Evolutionary conservation across 2,113 vertebrate species (phyloP).

Genomic region (Clarias gariepinus): DNA sequence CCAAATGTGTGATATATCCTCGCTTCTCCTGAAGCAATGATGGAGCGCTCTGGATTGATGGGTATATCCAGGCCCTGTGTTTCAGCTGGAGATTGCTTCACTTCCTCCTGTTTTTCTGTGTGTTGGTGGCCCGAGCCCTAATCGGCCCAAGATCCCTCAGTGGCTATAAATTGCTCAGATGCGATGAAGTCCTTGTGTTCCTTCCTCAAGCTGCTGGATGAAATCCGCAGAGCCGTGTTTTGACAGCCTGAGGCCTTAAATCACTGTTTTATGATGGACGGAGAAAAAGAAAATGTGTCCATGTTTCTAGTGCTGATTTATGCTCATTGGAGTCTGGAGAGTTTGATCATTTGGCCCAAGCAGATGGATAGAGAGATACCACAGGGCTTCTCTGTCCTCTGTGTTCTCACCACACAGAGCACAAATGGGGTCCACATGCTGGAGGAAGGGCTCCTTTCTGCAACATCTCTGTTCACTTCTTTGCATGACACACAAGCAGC

Average conservation of each 20-base stretch:
- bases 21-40: slow-evolving; percentile 81
- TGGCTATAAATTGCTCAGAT: slow-evolving; percentile 86
- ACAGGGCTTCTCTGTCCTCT: slow-evolving; percentile 70
- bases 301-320: slow-evolving; percentile 83
- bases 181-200: slow-evolving; percentile 83
- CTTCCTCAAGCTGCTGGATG: slow-evolving; percentile 70
- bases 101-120: slow-evolving; percentile 86
- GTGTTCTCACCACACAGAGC: slow-evolving; percentile 64
- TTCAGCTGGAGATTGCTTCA: slow-evolving; percentile 79
- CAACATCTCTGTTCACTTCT: slow-evolving; percentile 64
- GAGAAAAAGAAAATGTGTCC: slow-evolving; percentile 76
- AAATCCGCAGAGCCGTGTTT: slow-evolving; percentile 74
- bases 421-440: slow-evolving; percentile 87
- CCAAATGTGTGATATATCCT: slow-evolving; percentile 83
- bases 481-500: not conserved
- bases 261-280: slow-evolving; percentile 86
- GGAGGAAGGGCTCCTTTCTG: slow-evolving; percentile 49
- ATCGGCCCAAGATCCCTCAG: slow-evolving; percentile 80
- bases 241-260: slow-evolving; percentile 85
- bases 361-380: slow-evolving; percentile 84
- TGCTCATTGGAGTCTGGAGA: slow-evolving; percentile 81
- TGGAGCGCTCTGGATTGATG: slow-evolving; percentile 85
- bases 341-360: slow-evolving; percentile 84
- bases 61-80: slow-evolving; percentile 83
- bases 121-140: slow-evolving; percentile 86